Evolutionary conservation across 2,888 invertebrate genomes (phyloP).

Genomic region (Ramazzottius varieornatus): DNA sequence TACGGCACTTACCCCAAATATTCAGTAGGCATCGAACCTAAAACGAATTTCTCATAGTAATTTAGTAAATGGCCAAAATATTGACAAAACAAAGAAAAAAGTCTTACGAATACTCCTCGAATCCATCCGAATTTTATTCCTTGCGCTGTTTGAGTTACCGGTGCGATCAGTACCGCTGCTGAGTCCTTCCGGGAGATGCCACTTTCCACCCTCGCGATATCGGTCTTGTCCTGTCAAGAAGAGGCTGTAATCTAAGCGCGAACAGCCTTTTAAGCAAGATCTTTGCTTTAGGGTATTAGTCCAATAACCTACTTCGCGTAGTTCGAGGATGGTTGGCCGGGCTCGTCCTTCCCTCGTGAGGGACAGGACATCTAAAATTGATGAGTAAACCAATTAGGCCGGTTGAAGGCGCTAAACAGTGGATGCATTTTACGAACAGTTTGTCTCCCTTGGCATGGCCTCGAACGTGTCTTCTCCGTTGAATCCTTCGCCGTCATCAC

Average conservation of each 20-base stretch:
- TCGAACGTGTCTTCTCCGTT: background rate
- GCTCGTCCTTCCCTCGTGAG: background rate
- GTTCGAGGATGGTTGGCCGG: background rate
- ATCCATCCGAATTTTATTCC: slow-evolving; percentile 64
- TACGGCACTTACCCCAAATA: too few relatives aligned
- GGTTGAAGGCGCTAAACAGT: too few relatives aligned
- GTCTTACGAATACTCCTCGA: slow-evolving; percentile 56
- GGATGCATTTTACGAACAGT: too few relatives aligned
- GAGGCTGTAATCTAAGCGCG: too few relatives aligned
- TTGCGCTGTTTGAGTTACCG: background rate
- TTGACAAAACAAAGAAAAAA: background rate
- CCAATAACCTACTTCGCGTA: background rate
- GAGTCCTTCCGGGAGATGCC: too few relatives aligned
- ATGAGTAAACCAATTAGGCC: too few relatives aligned
- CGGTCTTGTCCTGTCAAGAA: too few relatives aligned
- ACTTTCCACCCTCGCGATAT: too few relatives aligned
- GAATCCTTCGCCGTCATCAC: background rate
- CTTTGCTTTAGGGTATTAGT: too few relatives aligned
- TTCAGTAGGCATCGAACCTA: background rate
- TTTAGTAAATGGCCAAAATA: background rate
- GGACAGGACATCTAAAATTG: background rate
- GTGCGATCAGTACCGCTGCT: background rate
- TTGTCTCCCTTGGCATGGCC: slow-evolving; percentile 1
- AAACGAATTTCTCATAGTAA: background rate
- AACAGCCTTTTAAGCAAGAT: too few relatives aligned